A percentile compares a stretch with the other conserved stretches of the same genome.
These are phyloP conservation scores for Hoplostethus atlanticus DNA, from an alignment of 2,797 vertebrate species.

Conservation along the genomic window DNA sequence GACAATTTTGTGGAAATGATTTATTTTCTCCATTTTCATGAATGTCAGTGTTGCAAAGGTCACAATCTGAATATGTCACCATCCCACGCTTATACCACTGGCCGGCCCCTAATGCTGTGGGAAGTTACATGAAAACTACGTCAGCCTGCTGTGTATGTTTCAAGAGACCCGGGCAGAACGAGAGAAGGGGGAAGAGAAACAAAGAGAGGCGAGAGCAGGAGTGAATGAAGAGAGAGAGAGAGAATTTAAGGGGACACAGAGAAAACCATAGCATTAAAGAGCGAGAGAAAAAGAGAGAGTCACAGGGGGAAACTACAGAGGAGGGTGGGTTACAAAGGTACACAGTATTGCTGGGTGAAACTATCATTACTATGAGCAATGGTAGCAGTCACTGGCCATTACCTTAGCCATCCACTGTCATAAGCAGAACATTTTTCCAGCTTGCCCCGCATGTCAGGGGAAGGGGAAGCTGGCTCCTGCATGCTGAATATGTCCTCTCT, in stretches of 20 bases:
- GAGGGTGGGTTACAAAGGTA: slow-evolving; percentile 65
- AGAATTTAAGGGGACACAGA: slow-evolving; percentile 41
- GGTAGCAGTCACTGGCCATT: slow-evolving; percentile 86
- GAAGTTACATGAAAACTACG: slow-evolving; percentile 27
- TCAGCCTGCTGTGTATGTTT: slow-evolving; percentile 28
- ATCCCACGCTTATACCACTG: slow-evolving; percentile 55
- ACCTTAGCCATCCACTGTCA: slow-evolving; percentile 87
- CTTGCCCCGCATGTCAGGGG: slow-evolving; percentile 67
- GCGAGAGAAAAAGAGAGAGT: slow-evolving; percentile 31
- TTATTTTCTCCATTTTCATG: slow-evolving; percentile 60
- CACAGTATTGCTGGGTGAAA: slow-evolving; percentile 82
- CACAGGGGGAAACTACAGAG: slow-evolving; percentile 21
- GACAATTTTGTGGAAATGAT: slow-evolving; percentile 44
- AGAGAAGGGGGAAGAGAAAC: slow-evolving; percentile 34
- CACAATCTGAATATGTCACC: slow-evolving; percentile 47
- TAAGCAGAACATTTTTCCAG: slow-evolving; percentile 83
- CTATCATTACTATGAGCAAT: slow-evolving; percentile 88
- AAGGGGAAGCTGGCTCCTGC: slow-evolving; percentile 71
- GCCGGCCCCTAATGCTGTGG: slow-evolving; percentile 21
- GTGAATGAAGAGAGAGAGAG: slow-evolving; percentile 47
- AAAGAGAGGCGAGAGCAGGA: slow-evolving; percentile 14
- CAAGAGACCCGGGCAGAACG: slow-evolving; percentile 27
- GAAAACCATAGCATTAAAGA: slow-evolving; percentile 47
- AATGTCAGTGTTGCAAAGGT: slow-evolving; percentile 68
- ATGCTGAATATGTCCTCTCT: slow-evolving; percentile 80